Evolutionary conservation across 2,888 invertebrate genomes (phyloP), one percentile per base, ranked within the genome.

Genomic region (Lomographa bimaculata): DNA sequence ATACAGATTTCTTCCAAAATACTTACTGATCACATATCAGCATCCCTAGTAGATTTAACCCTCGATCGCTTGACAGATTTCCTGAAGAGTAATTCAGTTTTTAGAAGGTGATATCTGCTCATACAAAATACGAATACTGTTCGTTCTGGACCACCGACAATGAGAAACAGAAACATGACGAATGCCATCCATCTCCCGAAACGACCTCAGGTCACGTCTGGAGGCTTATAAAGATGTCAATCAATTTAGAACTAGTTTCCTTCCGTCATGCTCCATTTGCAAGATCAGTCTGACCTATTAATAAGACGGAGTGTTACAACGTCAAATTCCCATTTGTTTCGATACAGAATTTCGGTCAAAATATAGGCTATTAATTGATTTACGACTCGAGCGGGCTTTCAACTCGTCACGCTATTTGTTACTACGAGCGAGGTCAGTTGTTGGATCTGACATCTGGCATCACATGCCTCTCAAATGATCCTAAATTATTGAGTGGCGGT

Each of bases 241-340:
- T 60, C 63, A 69, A 64, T 65, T 62, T 20, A 34, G 53, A 48
- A 39, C 39, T 35, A 38, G 35, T 43, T 71, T 75, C 65, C 69
- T 72, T 71, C 67, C 57, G 75, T 68, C 67, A 64, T 55, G 74
- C 65, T 67, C 72, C 48, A 77, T 46, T 72, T 75, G 32, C 35
- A 33, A 46, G 46, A 58, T 54, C 54, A 64, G 52, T 57, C 48
- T 71, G 76, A 68, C 77, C 80, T 62, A 73, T 62, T 66, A 50
- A 49, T 46, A 50, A 54, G 46, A 37, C 45, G 36, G 14, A 52
- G 53, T 46, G 40, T 46, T 14, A 3, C 14, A 52, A 39, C 45
- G 42, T 42, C 46, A 44, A 49, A 54, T 46, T 50, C 47, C 24
- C 28, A 33, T 57, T 51, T 45, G 36, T 53, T 32, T 28, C 24